A percentile compares a stretch with the other conserved stretches of the same genome.
These are phyloP conservation scores for Stramonita haemastoma DNA, from an alignment of 2,888 invertebrate species.

Conservation along the genomic window DNA sequence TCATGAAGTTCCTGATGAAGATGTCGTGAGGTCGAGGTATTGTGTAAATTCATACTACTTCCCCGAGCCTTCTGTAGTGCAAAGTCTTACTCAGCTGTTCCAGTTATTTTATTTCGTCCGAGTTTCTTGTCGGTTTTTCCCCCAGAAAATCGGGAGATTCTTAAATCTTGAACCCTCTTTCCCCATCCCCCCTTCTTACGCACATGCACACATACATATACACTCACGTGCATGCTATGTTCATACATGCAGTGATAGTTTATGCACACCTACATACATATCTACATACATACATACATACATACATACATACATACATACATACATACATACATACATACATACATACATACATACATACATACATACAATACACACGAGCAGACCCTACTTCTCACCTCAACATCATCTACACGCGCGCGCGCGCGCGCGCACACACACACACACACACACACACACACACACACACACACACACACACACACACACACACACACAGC, in stretches of 20 bases:
- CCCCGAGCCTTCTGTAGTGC: no score
- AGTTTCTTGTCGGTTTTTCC: no score
- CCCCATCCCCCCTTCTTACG: no score
- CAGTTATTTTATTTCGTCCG: no score
- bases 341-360: background rate
- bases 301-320: background rate
- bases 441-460: background rate
- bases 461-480: conserved; percentile 7
- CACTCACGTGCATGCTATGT: no score
- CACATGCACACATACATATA: background rate
- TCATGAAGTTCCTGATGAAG: no score
- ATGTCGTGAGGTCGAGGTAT: no score
- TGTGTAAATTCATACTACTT: no score
- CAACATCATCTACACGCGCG: background rate
- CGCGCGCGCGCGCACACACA: background rate
- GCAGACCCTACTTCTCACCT: background rate
- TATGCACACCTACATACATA: background rate
- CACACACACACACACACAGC: conserved; percentile 6
- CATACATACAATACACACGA: background rate
- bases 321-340: background rate
- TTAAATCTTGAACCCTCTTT: no score
- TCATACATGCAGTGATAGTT: background rate
- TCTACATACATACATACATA: background rate
- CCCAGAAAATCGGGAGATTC: no score
- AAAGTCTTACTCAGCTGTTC: no score